These are phyloP conservation scores for Neolamprologus modestus DNA, from an alignment of 2,113 vertebrate species.

Conservation along the genomic window DNA sequence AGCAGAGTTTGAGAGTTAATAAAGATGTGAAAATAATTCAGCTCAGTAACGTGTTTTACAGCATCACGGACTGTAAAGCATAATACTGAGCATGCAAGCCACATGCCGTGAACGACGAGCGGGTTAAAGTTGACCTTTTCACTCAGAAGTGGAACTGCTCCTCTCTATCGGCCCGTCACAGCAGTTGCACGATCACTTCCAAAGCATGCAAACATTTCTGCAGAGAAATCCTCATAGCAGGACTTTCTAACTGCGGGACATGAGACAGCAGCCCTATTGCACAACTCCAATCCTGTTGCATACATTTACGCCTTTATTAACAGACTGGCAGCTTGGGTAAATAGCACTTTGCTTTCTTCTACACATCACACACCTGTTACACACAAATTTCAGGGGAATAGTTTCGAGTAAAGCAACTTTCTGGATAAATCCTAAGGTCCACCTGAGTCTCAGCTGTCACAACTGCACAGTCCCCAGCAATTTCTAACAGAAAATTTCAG, in stretches of 20 bases:
- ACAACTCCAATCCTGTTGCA: neutral
- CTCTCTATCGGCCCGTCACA: neutral
- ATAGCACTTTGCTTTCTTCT: neutral
- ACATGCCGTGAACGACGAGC: neutral
- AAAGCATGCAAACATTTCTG: neutral
- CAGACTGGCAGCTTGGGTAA: neutral
- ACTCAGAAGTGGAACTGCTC: accelerated
- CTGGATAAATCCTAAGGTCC: neutral
- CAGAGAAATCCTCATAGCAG: neutral
- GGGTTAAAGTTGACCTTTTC: neutral
- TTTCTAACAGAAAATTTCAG: neutral
- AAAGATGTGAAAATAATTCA: neutral
- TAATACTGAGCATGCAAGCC: neutral
- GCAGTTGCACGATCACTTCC: accelerated
- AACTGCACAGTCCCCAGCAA: neutral
- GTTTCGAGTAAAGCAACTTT: neutral
- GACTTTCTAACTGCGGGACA: neutral
- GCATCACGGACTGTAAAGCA: neutral
- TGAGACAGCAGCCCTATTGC: neutral
- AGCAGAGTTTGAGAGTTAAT: neutral
- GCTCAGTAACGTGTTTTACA: neutral
- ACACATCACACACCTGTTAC: neutral
- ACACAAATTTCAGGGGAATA: neutral
- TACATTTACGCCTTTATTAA: neutral
- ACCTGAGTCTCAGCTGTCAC: neutral